Conservation (phyloP, 2,797 vertebrate species). For the Tenualosa thibaudeaui region DNA sequence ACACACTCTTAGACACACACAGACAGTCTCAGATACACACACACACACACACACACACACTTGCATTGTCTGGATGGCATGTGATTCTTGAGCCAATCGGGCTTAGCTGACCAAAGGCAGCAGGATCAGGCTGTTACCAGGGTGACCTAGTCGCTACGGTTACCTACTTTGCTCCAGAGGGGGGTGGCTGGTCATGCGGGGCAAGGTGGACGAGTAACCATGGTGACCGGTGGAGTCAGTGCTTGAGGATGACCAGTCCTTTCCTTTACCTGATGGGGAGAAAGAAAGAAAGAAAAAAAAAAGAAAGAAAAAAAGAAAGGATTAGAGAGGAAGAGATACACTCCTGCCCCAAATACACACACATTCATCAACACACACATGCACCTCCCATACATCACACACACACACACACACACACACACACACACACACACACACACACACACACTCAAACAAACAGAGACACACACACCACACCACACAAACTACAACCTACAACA, state of each 20-base stretch:
- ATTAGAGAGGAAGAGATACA: not conserved
- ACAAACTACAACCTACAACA: no score
- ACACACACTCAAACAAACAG: not conserved
- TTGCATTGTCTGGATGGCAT: not conserved
- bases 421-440: not conserved
- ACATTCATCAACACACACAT: no score
- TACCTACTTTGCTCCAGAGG: conserved; percentile 66
- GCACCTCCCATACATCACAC: no score
- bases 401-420: not conserved
- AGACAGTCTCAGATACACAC: no score
- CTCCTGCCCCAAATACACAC: no score
- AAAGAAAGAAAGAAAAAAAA: not conserved
- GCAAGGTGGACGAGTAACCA: conserved; percentile 67
- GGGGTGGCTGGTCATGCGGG: conserved; percentile 64
- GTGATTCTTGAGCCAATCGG: not conserved
- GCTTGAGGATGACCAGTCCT: conserved; percentile 59
- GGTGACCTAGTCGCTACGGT: conserved; percentile 2
- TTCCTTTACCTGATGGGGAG: conserved; percentile 16
- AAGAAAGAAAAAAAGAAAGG: no score
- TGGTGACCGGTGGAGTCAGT: conserved; percentile 48
- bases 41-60: no score
- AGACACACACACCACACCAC: not conserved
- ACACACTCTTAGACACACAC: no score
- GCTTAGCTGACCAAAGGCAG: not conserved
- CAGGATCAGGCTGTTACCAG: not conserved